Percentiles rank a stretch among this genome's conserved stretches.
Conservation (phyloP, 53 echinoderm and acorn worm species). For the Pentamera pediparva region DNA sequence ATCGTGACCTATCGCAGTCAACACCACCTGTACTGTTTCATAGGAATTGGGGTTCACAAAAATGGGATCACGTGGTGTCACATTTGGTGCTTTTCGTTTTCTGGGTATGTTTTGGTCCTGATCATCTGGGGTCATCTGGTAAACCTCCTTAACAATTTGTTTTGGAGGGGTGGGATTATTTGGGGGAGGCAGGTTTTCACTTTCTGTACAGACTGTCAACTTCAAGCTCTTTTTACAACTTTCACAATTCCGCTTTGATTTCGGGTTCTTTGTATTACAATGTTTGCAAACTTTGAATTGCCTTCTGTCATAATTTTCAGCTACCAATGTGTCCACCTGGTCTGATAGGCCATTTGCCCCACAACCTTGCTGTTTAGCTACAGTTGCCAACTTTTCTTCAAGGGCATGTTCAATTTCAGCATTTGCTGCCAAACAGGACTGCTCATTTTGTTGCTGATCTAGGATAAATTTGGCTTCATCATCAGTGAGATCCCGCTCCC, state of each 20-base stretch:
- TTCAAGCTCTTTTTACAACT: background rate
- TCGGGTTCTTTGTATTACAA: background rate
- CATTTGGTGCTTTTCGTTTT: background rate
- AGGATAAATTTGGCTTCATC: background rate
- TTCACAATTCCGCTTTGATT: background rate
- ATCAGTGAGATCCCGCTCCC: background rate
- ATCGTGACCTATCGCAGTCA: constrained; percentile 1
- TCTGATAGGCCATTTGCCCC: background rate
- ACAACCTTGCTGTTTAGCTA: background rate
- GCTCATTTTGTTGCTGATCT: background rate
- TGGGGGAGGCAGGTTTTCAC: background rate
- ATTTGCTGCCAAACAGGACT: background rate
- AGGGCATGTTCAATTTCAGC: background rate
- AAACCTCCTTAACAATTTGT: background rate
- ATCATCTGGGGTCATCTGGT: background rate
- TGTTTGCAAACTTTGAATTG: background rate
- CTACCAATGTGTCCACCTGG: background rate
- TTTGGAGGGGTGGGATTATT: background rate
- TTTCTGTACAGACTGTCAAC: background rate
- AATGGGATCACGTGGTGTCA: constrained; percentile 2
- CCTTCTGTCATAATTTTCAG: background rate
- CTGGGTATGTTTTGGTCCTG: background rate
- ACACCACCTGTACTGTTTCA: background rate
- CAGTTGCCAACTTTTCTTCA: background rate
- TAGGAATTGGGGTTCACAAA: constrained; percentile 15